Percentiles rank a stretch among this genome's conserved stretches.
Evolutionary conservation across 2,888 invertebrate genomes (phyloP).

Genomic region (Drosophila helvetica): DNA sequence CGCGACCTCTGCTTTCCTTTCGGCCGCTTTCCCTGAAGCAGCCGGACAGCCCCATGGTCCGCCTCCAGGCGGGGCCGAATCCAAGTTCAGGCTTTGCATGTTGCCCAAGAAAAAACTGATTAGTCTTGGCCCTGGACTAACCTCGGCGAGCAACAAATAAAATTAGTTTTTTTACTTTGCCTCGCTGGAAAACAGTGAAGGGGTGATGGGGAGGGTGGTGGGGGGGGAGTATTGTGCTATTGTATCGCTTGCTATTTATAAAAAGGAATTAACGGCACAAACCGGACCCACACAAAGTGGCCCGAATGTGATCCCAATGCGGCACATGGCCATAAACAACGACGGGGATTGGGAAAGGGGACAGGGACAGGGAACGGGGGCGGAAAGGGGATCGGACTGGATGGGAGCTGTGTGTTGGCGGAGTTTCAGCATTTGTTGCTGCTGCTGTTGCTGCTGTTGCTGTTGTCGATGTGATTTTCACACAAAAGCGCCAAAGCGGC

Average conservation of each 20-base stretch:
- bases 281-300: constrained; percentile 67
- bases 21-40: constrained; percentile 6
- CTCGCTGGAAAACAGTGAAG: not conserved
- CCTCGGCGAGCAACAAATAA: constrained; percentile 52
- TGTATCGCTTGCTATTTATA: constrained; percentile 70
- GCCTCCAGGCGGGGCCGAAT: constrained; percentile 4
- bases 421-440: constrained; percentile 4
- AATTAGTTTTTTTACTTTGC: constrained; percentile 45
- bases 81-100: constrained; percentile 43
- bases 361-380: too few species aligned
- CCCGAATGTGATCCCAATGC: constrained; percentile 68
- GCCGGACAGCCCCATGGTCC: constrained; percentile 18
- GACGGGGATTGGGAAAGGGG: constrained; percentile 3
- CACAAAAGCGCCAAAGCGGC: constrained; percentile 78
- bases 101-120: constrained; percentile 58
- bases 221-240: constrained; percentile 12
- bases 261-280: constrained; percentile 79
- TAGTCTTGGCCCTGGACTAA: constrained; percentile 62
- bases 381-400: not conserved
- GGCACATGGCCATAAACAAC: constrained; percentile 74
- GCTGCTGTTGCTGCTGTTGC: too few species aligned
- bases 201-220: not conserved
- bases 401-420: not conserved
- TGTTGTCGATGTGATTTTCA: constrained; percentile 76
- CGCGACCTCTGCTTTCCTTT: constrained; percentile 11